These are phyloP conservation scores for Camponotus pennsylvanicus DNA, from an alignment of 1,140 invertebrate species.

Conservation along the genomic window DNA sequence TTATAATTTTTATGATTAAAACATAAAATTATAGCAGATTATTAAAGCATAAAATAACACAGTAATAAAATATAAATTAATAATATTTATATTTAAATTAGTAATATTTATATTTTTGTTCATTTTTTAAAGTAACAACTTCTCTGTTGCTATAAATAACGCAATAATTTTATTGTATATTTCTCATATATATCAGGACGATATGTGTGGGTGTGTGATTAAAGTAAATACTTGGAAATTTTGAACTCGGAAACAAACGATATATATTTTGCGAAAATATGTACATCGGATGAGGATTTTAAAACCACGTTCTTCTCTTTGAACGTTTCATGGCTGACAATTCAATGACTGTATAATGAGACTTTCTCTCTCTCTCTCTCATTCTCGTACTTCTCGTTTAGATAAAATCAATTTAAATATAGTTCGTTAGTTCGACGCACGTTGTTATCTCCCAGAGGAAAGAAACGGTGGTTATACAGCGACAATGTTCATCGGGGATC, in stretches of 20 bases:
- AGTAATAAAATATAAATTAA: no score
- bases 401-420: constrained; percentile 64
- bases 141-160: no score
- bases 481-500: constrained; percentile 1
- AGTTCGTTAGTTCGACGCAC: constrained; percentile 67
- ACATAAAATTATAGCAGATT: no score
- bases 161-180: no score
- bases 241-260: not conserved
- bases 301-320: not conserved
- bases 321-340: not conserved
- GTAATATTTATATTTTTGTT: no score
- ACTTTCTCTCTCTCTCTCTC: not conserved
- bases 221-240: constrained; percentile 27
- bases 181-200: not conserved
- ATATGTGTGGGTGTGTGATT: constrained; percentile 1
- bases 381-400: constrained; percentile 17
- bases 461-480: constrained; percentile 23
- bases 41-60: no score
- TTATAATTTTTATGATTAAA: no score
- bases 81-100: no score
- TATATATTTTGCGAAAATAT: not conserved
- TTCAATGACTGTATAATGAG: constrained; percentile 1
- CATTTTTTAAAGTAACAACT: no score
- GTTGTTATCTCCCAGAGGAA: constrained; percentile 65
- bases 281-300: not conserved